Base-by-base conservation (phyloP, 2,888 invertebrate species). In the Tuta absoluta region DNA sequence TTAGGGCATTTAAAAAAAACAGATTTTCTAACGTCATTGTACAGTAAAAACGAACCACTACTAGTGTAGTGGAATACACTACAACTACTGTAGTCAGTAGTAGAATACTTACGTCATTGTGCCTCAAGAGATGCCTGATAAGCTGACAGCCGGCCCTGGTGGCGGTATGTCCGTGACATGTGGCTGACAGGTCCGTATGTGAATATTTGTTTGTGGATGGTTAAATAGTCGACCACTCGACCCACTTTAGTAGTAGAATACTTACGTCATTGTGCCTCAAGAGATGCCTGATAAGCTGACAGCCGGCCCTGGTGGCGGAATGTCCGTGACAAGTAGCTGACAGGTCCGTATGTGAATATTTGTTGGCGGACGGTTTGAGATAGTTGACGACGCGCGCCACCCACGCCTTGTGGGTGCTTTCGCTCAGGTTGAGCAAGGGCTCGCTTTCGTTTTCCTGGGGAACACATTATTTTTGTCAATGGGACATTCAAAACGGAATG, bases 171-270 rank as follows among this genome's bases (percentile, higher is more conserved):
- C 94, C 93, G 70, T 93, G 91, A 62, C 91, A 85, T 10, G 87
- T 82, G 82, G 92, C 71, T 85, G 93, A 84, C 14, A 53, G 24
- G 78, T 98, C 97, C 72, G 96, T 94, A 75, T 96, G 95, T 4
- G 98, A 97, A 85, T 97, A 98, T 72, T 95, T 94, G 85, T 97
- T 96, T 71, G 95, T 95, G 19, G 96, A 96, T 0, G 98, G n/a
- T 17, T 17, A 12, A n/a, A 45, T 2, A 17, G 11, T 11, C 8
- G 12, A 41, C 41, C 12, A 41, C 41, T 11, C 41, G 41, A 11
- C 21, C 51, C 2, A 45, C 51, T 23, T 10, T 11, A 14, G 41
- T 41, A 11, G 41, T 41, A 11, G 41, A 14, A n/a, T 51, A 84
- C 86, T 88, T 76, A 94, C 94, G 81, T 94, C 95, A 68, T 94